Evolutionary conservation across 2,888 invertebrate species (phyloP).

Genomic region (Cryptophagus acutangulus): DNA sequence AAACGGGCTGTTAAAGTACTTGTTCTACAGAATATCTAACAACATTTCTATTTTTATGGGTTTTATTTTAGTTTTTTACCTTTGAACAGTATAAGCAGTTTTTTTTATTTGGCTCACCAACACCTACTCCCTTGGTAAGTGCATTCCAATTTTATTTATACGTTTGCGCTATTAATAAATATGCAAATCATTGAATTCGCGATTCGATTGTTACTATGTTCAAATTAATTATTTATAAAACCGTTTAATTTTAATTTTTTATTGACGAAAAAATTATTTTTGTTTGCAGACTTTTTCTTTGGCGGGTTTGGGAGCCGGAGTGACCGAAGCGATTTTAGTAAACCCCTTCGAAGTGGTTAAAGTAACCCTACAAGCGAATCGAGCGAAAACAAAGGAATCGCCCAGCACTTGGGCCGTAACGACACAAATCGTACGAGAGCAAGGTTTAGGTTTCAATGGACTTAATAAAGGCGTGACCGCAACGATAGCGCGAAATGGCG

Average conservation of each 20-base stretch:
- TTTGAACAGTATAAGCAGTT: constrained; percentile 90
- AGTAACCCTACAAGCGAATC: constrained; percentile 79
- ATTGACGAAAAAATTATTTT: not conserved
- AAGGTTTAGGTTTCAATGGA: constrained; percentile 75
- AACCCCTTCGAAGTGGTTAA: constrained; percentile 97
- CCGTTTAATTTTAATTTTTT: not conserved
- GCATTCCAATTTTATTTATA: not conserved
- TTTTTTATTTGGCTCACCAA: constrained; percentile 71
- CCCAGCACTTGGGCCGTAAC: constrained; percentile 79
- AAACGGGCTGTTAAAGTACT: constrained; percentile 82
- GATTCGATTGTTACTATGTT: constrained; percentile 3
- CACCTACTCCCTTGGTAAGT: constrained; percentile 72
- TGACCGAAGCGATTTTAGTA: constrained; percentile 86
- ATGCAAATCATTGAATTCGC: no score
- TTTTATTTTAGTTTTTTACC: constrained; percentile 65
- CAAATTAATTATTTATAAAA: not conserved
- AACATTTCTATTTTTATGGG: constrained; percentile 18
- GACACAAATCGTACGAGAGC: constrained; percentile 65
- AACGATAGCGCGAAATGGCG: constrained; percentile 82
- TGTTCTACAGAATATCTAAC: constrained; percentile 2
- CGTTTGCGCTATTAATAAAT: not conserved
- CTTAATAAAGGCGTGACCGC: constrained; percentile 85
- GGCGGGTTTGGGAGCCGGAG: constrained; percentile 83
- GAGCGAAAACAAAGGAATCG: constrained; percentile 56
- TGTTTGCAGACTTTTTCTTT: constrained; percentile 76